Conservation (phyloP, 1,140 invertebrate species). For the Plectus sambesii region DNA sequence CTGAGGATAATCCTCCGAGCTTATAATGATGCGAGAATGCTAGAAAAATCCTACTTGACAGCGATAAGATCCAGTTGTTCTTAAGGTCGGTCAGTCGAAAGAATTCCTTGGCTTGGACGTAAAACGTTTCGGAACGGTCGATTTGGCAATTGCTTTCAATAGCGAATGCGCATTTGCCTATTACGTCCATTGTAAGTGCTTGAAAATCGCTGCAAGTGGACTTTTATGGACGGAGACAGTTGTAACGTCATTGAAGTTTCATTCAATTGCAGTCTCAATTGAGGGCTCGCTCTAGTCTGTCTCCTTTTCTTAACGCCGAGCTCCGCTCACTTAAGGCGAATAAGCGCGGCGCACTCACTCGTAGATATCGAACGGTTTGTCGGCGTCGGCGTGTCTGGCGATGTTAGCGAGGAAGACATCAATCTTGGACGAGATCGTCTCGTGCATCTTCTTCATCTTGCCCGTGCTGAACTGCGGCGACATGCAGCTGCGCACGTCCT, state of each 20-base stretch:
- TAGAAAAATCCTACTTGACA: not conserved
- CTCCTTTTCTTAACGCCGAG: too few species aligned
- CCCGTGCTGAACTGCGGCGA: not conserved
- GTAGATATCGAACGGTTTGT: not conserved
- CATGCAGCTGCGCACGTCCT: not conserved
- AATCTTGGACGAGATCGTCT: too few species aligned
- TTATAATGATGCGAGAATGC: too few species aligned
- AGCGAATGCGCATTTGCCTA: constrained; percentile 25
- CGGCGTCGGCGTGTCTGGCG: not conserved
- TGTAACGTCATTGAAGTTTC: not conserved
- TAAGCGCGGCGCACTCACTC: not conserved
- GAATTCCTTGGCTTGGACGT: not conserved
- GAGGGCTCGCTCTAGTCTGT: too few species aligned
- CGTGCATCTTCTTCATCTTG: not conserved
- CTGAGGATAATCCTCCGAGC: too few species aligned
- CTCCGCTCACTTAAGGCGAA: too few species aligned
- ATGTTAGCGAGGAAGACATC: too few species aligned
- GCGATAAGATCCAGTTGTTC: not conserved
- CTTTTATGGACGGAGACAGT: not conserved
- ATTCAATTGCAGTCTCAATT: not conserved
- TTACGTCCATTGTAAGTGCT: constrained; percentile 24
- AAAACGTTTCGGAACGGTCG: constrained; percentile 1
- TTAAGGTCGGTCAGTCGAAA: not conserved
- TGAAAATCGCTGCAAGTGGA: constrained; percentile 21
- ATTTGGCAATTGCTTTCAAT: constrained; percentile 21